phyloP scores from a whole-genome alignment of 2,113 vertebrate species.

The Phalacrocorax carbo region DNA sequence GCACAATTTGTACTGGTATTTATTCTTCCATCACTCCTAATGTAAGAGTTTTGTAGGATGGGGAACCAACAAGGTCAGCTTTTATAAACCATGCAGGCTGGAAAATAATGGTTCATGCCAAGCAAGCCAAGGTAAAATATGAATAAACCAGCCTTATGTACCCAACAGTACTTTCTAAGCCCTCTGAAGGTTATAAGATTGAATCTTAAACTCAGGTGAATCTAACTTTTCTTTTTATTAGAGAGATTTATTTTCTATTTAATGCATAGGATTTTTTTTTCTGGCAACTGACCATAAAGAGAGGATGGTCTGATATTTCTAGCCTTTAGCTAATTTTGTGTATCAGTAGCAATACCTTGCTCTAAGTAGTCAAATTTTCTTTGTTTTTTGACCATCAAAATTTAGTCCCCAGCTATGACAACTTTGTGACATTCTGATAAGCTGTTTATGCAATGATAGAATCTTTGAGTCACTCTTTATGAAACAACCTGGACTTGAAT shows the following conservation, averaged over 20 bases:
- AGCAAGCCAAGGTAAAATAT: neutral
- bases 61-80: slow-evolving; percentile 13
- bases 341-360: neutral
- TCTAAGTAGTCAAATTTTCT: neutral
- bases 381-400: neutral
- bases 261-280: neutral
- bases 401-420: neutral
- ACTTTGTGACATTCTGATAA: neutral
- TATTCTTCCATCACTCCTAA: neutral
- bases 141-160: neutral
- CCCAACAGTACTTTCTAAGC: neutral
- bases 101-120: neutral
- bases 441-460: neutral
- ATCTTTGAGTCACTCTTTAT: neutral
- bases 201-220: slow-evolving; percentile 37
- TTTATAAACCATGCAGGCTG: slow-evolving; percentile 4
- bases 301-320: slow-evolving; percentile 35
- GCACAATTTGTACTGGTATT: neutral
- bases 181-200: neutral
- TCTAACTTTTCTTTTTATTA: neutral
- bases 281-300: neutral
- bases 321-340: neutral
- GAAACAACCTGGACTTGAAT: neutral
- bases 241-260: slow-evolving; percentile 9
- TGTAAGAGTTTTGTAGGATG: neutral